Percentiles rank a stretch among this genome's conserved stretches.
Evolutionary conservation across 2,797 vertebrate species (phyloP).

Genomic region (Heterohyrax brucei): DNA sequence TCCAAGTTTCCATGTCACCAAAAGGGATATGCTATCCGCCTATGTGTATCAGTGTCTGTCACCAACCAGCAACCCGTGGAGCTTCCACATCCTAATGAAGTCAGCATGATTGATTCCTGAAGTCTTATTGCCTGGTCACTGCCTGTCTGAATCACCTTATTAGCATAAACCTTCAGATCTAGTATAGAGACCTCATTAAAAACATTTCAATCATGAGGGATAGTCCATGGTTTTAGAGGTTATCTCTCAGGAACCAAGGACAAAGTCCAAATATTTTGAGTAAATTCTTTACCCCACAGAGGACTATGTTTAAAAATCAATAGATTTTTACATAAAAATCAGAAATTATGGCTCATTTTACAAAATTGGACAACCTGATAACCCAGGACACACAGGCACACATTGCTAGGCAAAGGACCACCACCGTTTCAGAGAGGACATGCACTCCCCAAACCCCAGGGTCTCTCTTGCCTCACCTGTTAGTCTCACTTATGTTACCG

Average conservation of each 20-base stretch:
- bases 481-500: neutral
- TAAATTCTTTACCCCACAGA: neutral
- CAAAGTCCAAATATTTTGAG: neutral
- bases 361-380: neutral
- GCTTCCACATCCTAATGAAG: neutral
- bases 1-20: neutral
- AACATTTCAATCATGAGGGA: neutral
- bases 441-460: fast-evolving
- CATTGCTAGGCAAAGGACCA: fast-evolving
- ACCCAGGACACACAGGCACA: fast-evolving
- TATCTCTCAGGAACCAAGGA: neutral
- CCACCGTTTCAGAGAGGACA: fast-evolving
- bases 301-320: neutral
- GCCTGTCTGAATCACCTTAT: neutral
- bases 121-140: neutral
- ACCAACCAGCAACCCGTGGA: neutral
- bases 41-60: neutral
- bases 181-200: neutral
- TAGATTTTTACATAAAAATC: neutral
- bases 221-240: neutral
- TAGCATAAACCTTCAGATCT: neutral
- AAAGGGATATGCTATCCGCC: neutral
- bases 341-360: neutral
- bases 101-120: neutral
- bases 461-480: neutral